Evolutionary conservation across 2,113 vertebrate genomes (phyloP), one percentile per base, ranked within the genome.

Genomic region (Eurypyga helias): DNA sequence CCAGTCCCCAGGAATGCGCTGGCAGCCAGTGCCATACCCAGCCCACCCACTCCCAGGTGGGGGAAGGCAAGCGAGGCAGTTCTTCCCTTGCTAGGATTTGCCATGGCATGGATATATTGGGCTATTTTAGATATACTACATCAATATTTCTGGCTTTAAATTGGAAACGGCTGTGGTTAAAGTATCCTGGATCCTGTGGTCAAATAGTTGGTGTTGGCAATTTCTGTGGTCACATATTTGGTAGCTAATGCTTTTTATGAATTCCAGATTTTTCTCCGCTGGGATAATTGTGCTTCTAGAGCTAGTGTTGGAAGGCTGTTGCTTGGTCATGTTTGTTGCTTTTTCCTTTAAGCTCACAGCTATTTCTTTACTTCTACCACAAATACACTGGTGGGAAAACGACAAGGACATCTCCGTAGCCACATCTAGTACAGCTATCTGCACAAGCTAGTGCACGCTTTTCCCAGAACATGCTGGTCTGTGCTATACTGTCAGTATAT

Each of bases 181-280:
- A 90, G 85, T 78, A 93, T 86, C 45, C 71, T 66, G 90, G 71
- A 51, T 91, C 76, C 86, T 83, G 88, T 52, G 94, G 81, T 83
- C 14, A 5, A 81, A 43, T 38, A 90, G 93, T 87, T 95, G 95
- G 81, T 89, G 90, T 93, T 96, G 95, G 93, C 96, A 94, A 75
- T 92, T 96, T 89, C 95, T 94, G 93, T 41, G 96, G 90, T 91
- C 51, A 3, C 89, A 83, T 96, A 94, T 87, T 98, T 96, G 89
- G 92, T 96, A 96, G 94, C 79, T 93, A 92, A 96, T 82, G 73
- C 89, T 92, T 87, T 87, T 95, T 90, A 94, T 95, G 72, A 83
- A 71, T 87, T 96, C 95, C 96, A 97, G 93, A 84, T 90, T 97
- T 96, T 89, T 55, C 52, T 95, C 55, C 76, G 93, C 33, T 48